These are phyloP conservation scores for Toxostoma redivivum DNA, from an alignment of 2,113 vertebrate species.

Conservation along the genomic window DNA sequence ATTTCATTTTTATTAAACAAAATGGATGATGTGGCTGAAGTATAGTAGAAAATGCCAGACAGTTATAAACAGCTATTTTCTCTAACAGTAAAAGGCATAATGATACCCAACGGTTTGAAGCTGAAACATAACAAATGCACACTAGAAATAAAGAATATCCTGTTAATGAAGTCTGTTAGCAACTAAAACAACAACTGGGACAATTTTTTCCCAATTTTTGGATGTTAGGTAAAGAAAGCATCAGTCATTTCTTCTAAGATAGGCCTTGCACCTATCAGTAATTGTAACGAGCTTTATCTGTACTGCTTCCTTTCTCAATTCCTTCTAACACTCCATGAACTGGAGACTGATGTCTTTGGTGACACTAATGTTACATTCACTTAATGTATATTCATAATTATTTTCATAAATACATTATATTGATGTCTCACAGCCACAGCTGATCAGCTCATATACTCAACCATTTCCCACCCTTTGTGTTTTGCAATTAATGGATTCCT, in stretches of 20 bases:
- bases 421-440: neutral
- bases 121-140: neutral
- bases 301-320: neutral
- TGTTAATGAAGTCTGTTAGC: neutral
- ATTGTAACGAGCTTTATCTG: neutral
- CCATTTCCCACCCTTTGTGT: neutral
- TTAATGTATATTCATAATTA: neutral
- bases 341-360: neutral
- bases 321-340: neutral
- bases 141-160: neutral
- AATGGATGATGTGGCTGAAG: neutral
- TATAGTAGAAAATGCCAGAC: neutral
- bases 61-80: conserved; percentile 13
- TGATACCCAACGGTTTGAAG: neutral
- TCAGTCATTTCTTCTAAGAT: neutral
- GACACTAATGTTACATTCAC: neutral
- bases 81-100: neutral
- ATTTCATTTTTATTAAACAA: conserved; percentile 6
- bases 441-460: neutral
- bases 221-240: neutral
- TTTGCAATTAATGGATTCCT: neutral
- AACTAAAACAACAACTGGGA: neutral
- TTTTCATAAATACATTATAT: neutral
- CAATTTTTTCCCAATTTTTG: neutral
- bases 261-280: neutral